A percentile compares a stretch with the other conserved stretches of the same genome.
phyloP scores from a whole-genome alignment of 2,113 vertebrate species.

The Buteo buteo region DNA sequence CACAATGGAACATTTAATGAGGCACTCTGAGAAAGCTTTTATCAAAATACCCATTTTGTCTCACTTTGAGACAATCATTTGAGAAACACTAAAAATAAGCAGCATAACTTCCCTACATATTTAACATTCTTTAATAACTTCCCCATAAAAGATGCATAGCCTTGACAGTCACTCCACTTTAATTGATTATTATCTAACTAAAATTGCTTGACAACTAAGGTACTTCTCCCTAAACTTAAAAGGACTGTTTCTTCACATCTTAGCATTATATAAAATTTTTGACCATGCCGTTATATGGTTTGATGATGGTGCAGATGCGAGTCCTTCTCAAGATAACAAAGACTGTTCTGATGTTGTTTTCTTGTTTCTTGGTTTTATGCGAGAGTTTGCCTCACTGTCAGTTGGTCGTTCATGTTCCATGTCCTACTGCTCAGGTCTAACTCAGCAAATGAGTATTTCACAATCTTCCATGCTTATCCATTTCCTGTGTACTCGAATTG shows the following conservation, averaged over 20 bases:
- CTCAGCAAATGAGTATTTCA: background rate
- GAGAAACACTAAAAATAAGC: background rate
- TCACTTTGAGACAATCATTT: background rate
- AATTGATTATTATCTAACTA: background rate
- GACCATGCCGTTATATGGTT: background rate
- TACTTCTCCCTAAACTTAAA: background rate
- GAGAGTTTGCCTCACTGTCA: background rate
- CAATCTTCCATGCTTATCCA: background rate
- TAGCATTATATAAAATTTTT: background rate
- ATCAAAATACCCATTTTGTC: background rate
- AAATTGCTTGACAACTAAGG: background rate
- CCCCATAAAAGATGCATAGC: background rate
- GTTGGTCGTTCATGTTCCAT: background rate
- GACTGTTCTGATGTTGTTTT: background rate
- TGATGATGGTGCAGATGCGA: background rate
- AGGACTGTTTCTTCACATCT: background rate
- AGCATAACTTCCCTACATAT: background rate
- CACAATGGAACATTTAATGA: background rate
- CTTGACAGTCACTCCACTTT: background rate
- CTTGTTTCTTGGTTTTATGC: background rate
- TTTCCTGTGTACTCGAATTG: background rate
- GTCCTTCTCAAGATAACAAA: background rate
- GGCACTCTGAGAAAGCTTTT: background rate
- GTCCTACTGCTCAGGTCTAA: background rate
- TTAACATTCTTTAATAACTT: background rate